Base-by-base conservation (phyloP, 53 echinoderm and acorn worm species). In the Mesocentrotus franciscanus region DNA sequence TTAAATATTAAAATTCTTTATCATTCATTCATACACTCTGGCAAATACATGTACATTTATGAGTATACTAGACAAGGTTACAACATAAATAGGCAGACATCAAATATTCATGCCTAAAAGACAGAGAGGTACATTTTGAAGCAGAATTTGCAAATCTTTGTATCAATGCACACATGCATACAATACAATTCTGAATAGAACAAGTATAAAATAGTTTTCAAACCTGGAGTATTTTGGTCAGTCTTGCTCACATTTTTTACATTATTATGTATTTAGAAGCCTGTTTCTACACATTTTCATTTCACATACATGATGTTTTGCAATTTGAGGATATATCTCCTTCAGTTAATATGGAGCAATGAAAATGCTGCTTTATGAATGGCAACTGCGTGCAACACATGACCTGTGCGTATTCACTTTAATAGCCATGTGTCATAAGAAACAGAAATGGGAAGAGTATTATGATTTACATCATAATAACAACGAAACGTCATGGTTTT, bases 1-100 rank as follows among this genome's bases (percentile, higher is more conserved):
- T 39, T 42, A 81, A 39, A 39, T 81, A 36, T 81, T 20, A 81
- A 81, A 81, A 81, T 81, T 81, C 81, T 81, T 81, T 81, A 81
- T 36, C 8, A 39, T 36, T 36, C 8, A 39, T 36, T 81, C 81
- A 81, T 81, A 81, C 20, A 42, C 81, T 81, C 7, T 42, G 18
- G 81, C 39, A 39, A 81, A 81, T 81, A 39, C 81, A 81, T 81
- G 81, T 39, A 81, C 81, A 81, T 39, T 14, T 39, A 5, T 64
- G 0, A 18, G 64, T 20, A 6, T 42, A 81, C 22, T 20, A 8
- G 18, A 22, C 42, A 39, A 81, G 36, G 9, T 39, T 16, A 81
- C 42, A 11, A 81, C 81, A 42, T 39, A 81, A 81, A 81, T 81
- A 81, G 81, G 34, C 15, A 78, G 14, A 81, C 18, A 81, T 42